phyloP scores from a whole-genome alignment of 1,140 invertebrate species.

The Parasteatoda tepidariorum region DNA sequence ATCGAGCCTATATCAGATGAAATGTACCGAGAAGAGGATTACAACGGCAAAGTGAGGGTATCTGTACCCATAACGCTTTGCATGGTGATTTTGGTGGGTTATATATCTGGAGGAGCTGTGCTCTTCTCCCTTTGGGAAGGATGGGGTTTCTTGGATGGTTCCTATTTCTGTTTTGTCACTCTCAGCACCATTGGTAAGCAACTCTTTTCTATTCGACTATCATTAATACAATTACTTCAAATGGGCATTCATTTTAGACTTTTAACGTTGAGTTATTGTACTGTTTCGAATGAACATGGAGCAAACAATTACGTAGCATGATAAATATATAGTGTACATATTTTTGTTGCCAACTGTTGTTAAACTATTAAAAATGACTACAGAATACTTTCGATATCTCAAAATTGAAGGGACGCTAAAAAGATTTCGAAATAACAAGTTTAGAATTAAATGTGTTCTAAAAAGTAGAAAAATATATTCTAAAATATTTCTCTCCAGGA shows the following conservation, averaged over 20 bases:
- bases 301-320: background rate
- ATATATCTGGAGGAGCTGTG: conserved; percentile 67
- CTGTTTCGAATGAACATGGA: background rate
- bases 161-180: conserved; percentile 65
- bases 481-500: too few species aligned
- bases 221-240: background rate
- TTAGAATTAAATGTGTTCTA: too few species aligned
- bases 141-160: conserved; percentile 68
- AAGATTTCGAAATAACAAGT: too few species aligned
- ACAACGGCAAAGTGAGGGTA: conserved; percentile 47
- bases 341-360: background rate
- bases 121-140: conserved; percentile 69
- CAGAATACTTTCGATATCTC: too few species aligned
- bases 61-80: conserved; percentile 64
- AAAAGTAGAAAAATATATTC: too few species aligned
- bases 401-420: too few species aligned
- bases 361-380: background rate
- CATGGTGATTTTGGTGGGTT: conserved; percentile 63
- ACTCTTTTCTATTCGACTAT: background rate
- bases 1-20: conserved; percentile 39
- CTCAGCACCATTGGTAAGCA: conserved; percentile 69
- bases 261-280: background rate
- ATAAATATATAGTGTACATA: background rate
- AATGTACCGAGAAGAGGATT: conserved; percentile 38
- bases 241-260: background rate